Percentiles rank a stretch among this genome's conserved stretches.
These are phyloP conservation scores for Ormyrus thymus DNA, from an alignment of 2,888 invertebrate species.

Conservation along the genomic window DNA sequence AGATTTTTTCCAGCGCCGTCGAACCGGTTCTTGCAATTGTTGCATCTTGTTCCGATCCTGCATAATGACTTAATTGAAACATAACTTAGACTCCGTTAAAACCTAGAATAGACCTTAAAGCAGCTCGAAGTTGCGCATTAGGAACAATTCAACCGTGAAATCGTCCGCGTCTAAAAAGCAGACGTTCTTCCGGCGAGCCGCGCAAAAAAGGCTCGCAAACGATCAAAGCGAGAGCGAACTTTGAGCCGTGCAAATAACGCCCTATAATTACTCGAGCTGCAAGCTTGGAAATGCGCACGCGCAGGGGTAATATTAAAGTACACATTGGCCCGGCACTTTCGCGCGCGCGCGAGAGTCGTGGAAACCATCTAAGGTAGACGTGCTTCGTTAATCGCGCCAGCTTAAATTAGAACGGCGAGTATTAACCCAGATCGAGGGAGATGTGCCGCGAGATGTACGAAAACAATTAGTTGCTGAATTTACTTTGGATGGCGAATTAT, in stretches of 20 bases:
- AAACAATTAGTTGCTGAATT: not conserved
- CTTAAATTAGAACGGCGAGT: constrained; percentile 22
- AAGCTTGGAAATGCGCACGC: constrained; percentile 14
- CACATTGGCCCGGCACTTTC: constrained; percentile 4
- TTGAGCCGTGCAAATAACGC: constrained; percentile 7
- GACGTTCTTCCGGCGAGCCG: too few species aligned
- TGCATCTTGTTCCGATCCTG: too few species aligned
- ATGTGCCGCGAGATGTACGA: not conserved
- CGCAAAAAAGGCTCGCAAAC: too few species aligned
- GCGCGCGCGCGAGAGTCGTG: constrained; percentile 4
- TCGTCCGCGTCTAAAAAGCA: too few species aligned
- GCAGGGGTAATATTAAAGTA: constrained; percentile 20
- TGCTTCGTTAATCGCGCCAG: constrained; percentile 19
- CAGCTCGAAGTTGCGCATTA: too few species aligned
- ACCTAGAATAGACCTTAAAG: too few species aligned
- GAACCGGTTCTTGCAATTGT: too few species aligned
- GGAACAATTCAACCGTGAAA: too few species aligned
- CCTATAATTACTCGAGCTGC: constrained; percentile 35
- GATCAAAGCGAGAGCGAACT: too few species aligned
- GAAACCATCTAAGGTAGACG: not conserved
- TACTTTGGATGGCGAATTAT: not conserved
- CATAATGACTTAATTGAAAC: too few species aligned
- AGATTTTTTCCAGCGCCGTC: too few species aligned
- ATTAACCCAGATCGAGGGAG: constrained; percentile 2
- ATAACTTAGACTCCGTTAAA: too few species aligned